A percentile compares a stretch with the other conserved stretches of the same genome.
These are phyloP conservation scores for Hipparchia semele DNA, from an alignment of 2,888 invertebrate species.

Conservation along the genomic window DNA sequence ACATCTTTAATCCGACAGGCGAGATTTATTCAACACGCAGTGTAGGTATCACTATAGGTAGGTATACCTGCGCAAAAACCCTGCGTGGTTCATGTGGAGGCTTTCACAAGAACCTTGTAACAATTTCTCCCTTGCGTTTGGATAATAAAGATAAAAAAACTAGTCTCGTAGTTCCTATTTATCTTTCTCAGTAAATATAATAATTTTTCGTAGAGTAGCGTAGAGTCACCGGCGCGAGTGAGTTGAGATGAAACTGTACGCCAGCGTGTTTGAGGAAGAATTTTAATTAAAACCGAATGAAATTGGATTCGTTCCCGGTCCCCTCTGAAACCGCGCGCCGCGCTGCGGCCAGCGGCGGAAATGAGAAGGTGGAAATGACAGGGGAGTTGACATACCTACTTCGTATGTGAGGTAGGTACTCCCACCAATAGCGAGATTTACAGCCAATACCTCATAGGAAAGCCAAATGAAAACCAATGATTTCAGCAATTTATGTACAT, in stretches of 20 bases:
- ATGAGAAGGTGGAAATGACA: conserved; percentile 36
- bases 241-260: conserved; percentile 15
- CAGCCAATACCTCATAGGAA: not conserved
- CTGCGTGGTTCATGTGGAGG: too few relatives aligned
- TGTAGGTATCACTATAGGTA: too few relatives aligned
- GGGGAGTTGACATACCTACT: conserved; percentile 15
- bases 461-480: too few relatives aligned
- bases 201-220: not conserved
- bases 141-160: too few relatives aligned
- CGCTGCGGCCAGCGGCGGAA: conserved; percentile 24
- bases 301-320: conserved; percentile 22
- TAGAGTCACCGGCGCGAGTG: not conserved
- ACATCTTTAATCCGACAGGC: too few relatives aligned
- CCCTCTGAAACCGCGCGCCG: conserved; percentile 19
- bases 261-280: conserved; percentile 4
- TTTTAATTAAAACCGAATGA: conserved; percentile 27
- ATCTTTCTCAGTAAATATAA: not conserved
- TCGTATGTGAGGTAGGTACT: not conserved
- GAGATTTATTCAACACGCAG: too few relatives aligned
- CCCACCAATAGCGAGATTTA: not conserved
- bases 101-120: too few relatives aligned
- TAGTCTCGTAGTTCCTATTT: not conserved
- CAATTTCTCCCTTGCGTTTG: too few relatives aligned
- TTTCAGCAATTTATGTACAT: too few relatives aligned
- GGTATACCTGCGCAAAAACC: too few relatives aligned